Base-by-base conservation (phyloP, 2,797 vertebrate species). In the Morus bassanus region DNA sequence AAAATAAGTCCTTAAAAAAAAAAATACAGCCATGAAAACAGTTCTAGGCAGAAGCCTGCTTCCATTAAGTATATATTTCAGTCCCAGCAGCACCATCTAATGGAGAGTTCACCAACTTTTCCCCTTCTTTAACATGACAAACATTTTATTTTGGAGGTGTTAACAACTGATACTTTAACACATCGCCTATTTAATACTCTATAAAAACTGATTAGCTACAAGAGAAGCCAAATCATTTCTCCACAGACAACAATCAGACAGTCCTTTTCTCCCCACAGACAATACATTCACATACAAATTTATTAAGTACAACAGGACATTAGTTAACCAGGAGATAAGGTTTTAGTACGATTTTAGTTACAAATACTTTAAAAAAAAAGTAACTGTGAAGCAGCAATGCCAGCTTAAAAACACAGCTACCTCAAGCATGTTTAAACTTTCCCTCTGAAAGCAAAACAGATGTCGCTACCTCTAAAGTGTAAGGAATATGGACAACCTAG, bases 71-170 rank as follows among this genome's bases (percentile, higher is more conserved):
- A 68, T 12, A 80, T 65, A 96, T 97, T 97, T 96, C 82, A 97
- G 73, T 94, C 93, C 89, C 96, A 96, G 96, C 92, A 97, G 96
- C 96, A 96, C 96, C 96, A 97, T 94, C 96, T 97, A 97, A 95
- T 94, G 96, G 96, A 97, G 91, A 96, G 53, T 85, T 93, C 76
- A 92, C 65, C 69, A 63, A 60, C 91, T 88, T 50, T 65, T n/a
- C 73, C 39, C 78, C 28, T 83, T 65, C 91, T 92, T 93, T 57
- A 93, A 78, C 7, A 65, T 39, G 65, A 93, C 54, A 95, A 96
- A 84, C 65, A 48, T 78, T 92, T 94, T 51, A 80, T 77, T 95
- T 82, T 84, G 65, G 73, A 96, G 78, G 76, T 91, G 85, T 83
- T 93, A 89, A 93, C 72, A 92, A 92, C 56, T 51, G 65, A 56